Base-by-base conservation (phyloP, 2,888 invertebrate genomes). In the Ectropis crepuscularia region DNA sequence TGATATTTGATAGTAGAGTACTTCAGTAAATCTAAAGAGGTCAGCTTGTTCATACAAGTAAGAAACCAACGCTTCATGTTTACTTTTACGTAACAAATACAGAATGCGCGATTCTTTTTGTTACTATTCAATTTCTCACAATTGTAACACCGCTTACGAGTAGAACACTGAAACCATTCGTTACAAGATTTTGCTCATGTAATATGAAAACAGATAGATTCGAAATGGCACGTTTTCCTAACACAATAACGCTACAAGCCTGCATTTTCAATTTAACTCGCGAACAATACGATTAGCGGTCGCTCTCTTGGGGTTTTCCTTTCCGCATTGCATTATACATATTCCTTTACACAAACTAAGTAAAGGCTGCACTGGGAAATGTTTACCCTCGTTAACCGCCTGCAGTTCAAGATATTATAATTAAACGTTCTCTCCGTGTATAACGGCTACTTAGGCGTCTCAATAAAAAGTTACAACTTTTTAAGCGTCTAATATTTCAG, bases 241-340 rank as follows among this genome's bases (percentile, higher is more conserved):
- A 74, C 66, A 60, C 66, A 61, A 61, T 55, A 68, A 60, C 64
- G 66, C 68, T 69, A 63, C 58, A 47, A 65, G 70, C 69, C 71
- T 70, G 69, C 65, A 69, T 72, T 71, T 71, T 70, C 67, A 70
- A 70, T 71, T 73, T 71, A 68, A 75, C 73, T 72, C 73, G 63
- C 75, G 74, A 73, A 74, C 73, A 77, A 74, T 74, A 74, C 68
- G 67, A 71, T 72, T 74, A 74, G 73, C 59, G 65, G 65, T 65
- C 55, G 67, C 66, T 73, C 82, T 74, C 80, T 67, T 68, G 78
- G 69, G 82, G 63, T 72, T 78, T 73, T 73, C 74, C 73, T 76
- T 76, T 74, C 75, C 75, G 73, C 69, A 78, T 79, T 82, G 80
- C 77, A n/a, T n/a, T n/a, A n/a, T 75, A 76, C 74, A 75, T 79